phyloP scores from a whole-genome alignment of 2,888 invertebrate species.

The Campopleginae sp. region DNA sequence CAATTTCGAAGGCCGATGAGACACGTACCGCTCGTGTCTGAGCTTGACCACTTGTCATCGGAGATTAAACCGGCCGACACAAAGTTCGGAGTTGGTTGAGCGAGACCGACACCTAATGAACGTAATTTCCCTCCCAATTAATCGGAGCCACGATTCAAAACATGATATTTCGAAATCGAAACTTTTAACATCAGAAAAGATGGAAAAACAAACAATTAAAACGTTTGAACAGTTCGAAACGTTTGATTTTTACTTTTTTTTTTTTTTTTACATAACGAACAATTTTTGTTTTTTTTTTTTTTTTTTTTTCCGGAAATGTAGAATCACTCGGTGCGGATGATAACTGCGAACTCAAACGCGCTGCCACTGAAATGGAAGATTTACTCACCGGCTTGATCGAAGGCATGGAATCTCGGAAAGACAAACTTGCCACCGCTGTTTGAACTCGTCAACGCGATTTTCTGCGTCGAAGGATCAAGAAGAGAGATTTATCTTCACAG shows the following conservation, averaged over 20 bases:
- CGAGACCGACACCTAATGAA: background rate
- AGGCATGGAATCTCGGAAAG: conserved; percentile 86
- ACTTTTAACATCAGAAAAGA: background rate
- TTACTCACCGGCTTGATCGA: conserved; percentile 88
- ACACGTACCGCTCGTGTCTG: background rate
- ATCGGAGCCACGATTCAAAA: background rate
- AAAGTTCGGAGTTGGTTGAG: background rate
- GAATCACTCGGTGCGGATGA: conserved; percentile 84
- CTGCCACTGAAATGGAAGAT: conserved; percentile 90
- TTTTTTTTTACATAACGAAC: background rate
- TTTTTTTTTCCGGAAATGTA: conserved; percentile 65
- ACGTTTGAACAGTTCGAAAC: background rate
- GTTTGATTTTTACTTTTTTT: background rate
- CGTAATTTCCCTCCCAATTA: background rate
- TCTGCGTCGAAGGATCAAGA: background rate
- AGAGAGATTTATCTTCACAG: background rate
- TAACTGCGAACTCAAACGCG: conserved; percentile 88
- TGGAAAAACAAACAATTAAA: background rate
- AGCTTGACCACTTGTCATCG: background rate
- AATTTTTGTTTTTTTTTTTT: background rate
- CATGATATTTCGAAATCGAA: background rate
- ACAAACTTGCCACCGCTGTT: conserved; percentile 80
- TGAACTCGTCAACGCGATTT: conserved; percentile 62
- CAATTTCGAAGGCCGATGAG: background rate
- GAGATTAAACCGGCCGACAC: background rate